Conservation (phyloP, 2,888 invertebrate species). For the Drosophila mettleri region DNA sequence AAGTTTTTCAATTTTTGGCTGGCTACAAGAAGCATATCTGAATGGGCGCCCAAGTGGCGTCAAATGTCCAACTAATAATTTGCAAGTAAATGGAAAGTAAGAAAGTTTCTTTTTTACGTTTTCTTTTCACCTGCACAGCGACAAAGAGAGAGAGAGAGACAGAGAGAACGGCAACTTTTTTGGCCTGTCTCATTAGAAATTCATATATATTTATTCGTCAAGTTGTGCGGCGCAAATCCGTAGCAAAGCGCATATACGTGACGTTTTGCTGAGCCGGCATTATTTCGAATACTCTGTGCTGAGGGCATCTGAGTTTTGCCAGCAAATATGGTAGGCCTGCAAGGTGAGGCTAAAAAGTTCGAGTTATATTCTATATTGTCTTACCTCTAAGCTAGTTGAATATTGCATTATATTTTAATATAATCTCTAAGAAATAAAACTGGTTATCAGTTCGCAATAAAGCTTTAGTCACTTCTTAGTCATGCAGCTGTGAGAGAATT, state of each 20-base stretch:
- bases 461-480: not conserved
- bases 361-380: too few relatives aligned
- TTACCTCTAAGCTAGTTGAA: too few relatives aligned
- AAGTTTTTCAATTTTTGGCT: constrained; percentile 60
- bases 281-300: not conserved
- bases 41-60: constrained; percentile 53
- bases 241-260: constrained; percentile 52
- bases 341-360: too few relatives aligned
- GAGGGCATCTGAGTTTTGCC: not conserved
- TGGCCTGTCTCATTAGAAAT: constrained; percentile 59
- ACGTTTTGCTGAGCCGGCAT: constrained; percentile 40
- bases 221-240: constrained; percentile 56
- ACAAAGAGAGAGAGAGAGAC: too few relatives aligned
- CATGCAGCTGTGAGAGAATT: not conserved
- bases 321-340: not conserved
- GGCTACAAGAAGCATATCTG: constrained; percentile 30
- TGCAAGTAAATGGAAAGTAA: constrained; percentile 50
- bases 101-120: constrained; percentile 16
- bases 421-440: too few relatives aligned
- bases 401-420: too few relatives aligned
- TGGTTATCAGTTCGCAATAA: not conserved
- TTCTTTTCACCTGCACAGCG: constrained; percentile 35
- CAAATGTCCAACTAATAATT: constrained; percentile 72
- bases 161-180: constrained; percentile 9
- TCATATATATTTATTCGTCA: constrained; percentile 69